Evolutionary conservation across 2,113 vertebrate genomes (phyloP), one percentile per base, ranked within the genome.

Genomic region (Halichoerus grypus): DNA sequence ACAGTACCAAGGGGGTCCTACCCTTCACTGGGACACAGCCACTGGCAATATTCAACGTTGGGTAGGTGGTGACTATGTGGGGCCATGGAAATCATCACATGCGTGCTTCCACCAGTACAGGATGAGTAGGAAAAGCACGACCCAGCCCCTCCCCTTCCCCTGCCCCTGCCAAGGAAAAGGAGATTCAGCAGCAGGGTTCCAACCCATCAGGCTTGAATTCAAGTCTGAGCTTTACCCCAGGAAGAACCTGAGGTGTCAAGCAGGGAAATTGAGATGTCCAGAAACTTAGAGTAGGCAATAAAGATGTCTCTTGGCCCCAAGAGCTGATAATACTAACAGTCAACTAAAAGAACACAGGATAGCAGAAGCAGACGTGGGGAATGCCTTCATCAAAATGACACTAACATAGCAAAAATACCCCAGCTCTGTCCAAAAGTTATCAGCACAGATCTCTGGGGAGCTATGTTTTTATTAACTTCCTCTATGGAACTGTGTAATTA

Each of bases 381-480:
- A 82, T 36, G 42, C 24, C 76, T 92, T 71, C 49, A 18, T 26
- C 16, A 6, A 10, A 42, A 28, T 10, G 33, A 79, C n/a, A 65
- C 16, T n/a, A 57, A 21, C 65, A 39, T 53, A 71, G 71, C 39
- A 63, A 94, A 94, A 94, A n/a, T 21, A 57, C 3, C 33, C 49
- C 33, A 39, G 8, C 67, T 82, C 39, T 53, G 14, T n/a, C 69
- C 39, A 51, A n/a, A 83, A 49, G 4, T 9, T 65, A 86, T 76
- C 82, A 88, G 49, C 11, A n/a, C 31, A 77, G 57, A 31, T 65
- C 88, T 82, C 96, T 67, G 65, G n/a, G 49, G 36, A 81, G 36
- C 46, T 96, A 26, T 67, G 65, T 57, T 94, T 91, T 65, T 65
- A 81, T 81, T 81, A 91, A 74, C 46, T 80, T 57, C 92, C n/a